Conservation (phyloP, 2,888 invertebrate species). For the Mimumesa dahlbomi region DNA sequence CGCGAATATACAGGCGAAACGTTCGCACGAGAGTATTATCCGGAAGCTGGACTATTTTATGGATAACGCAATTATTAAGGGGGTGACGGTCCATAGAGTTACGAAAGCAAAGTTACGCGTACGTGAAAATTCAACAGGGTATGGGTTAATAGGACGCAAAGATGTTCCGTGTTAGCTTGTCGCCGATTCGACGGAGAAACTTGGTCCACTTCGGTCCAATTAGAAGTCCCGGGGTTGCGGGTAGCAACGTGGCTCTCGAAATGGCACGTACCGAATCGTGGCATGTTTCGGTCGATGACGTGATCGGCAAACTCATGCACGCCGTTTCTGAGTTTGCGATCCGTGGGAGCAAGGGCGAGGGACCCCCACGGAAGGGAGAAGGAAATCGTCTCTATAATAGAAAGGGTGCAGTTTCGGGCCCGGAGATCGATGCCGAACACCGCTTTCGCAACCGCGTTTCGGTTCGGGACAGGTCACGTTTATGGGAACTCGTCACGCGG, state of each 20-base stretch:
- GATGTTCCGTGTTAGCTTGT: too few relatives aligned
- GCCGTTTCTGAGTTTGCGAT: slow-evolving; percentile 46
- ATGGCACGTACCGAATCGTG: slow-evolving; percentile 74
- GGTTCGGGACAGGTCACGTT: slow-evolving; percentile 57
- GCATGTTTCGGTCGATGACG: slow-evolving; percentile 75
- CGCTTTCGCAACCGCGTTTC: slow-evolving; percentile 23
- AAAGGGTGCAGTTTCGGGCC: slow-evolving; percentile 53
- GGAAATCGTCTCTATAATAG: slow-evolving; percentile 56
- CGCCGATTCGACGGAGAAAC: too few relatives aligned
- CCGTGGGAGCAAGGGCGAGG: background rate
- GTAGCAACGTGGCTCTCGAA: slow-evolving; percentile 72
- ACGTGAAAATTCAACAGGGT: too few relatives aligned
- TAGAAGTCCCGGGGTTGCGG: slow-evolving; percentile 73
- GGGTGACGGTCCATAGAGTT: too few relatives aligned
- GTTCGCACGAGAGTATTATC: too few relatives aligned
- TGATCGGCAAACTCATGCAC: slow-evolving; percentile 77
- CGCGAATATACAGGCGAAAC: too few relatives aligned
- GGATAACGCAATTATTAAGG: background rate
- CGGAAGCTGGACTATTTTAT: background rate
- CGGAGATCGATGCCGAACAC: slow-evolving; percentile 39
- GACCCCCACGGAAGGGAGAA: slow-evolving; percentile 4
- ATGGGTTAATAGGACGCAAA: too few relatives aligned
- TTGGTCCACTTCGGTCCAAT: too few relatives aligned
- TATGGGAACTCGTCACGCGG: slow-evolving; percentile 50
- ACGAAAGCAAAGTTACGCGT: too few relatives aligned